Evolutionary conservation across 2,888 invertebrate species (phyloP).

Genomic region (Ormyrus nitidulus): DNA sequence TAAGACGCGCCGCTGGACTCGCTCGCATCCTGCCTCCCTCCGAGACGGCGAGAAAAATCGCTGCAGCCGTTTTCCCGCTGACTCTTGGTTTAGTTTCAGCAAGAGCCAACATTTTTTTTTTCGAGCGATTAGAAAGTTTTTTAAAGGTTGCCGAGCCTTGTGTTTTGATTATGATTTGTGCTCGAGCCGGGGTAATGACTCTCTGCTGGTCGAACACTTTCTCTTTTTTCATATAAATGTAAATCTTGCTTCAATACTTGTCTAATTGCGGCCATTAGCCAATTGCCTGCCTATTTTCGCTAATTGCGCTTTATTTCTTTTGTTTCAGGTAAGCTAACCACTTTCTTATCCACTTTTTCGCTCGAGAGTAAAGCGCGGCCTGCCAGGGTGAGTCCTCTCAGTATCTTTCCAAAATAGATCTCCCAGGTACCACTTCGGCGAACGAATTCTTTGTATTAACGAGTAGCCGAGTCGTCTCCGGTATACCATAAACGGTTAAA

Average conservation of each 20-base stretch:
- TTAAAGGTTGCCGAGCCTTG: neutral
- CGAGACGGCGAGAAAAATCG: neutral
- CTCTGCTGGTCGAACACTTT: too few relatives aligned
- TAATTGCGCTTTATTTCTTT: conserved; percentile 16
- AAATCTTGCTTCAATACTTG: neutral
- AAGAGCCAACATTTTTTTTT: neutral
- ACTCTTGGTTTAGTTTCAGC: too few relatives aligned
- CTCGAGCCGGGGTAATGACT: too few relatives aligned
- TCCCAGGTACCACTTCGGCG: neutral
- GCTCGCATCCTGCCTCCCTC: neutral
- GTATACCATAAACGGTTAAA: too few relatives aligned
- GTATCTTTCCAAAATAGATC: neutral
- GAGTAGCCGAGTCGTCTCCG: too few relatives aligned
- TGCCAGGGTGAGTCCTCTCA: neutral
- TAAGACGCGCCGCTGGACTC: too few relatives aligned
- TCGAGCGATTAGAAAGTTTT: neutral
- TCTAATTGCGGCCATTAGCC: too few relatives aligned
- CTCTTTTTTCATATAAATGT: neutral
- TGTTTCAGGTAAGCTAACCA: conserved; percentile 34
- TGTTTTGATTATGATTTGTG: neutral
- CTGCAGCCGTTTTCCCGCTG: too few relatives aligned
- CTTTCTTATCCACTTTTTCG: neutral
- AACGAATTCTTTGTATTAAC: too few relatives aligned
- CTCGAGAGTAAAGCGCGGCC: neutral
- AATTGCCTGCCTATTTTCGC: too few relatives aligned